Evolutionary conservation across 2,888 invertebrate species (phyloP).

Genomic region (Anagyrus pseudococci): DNA sequence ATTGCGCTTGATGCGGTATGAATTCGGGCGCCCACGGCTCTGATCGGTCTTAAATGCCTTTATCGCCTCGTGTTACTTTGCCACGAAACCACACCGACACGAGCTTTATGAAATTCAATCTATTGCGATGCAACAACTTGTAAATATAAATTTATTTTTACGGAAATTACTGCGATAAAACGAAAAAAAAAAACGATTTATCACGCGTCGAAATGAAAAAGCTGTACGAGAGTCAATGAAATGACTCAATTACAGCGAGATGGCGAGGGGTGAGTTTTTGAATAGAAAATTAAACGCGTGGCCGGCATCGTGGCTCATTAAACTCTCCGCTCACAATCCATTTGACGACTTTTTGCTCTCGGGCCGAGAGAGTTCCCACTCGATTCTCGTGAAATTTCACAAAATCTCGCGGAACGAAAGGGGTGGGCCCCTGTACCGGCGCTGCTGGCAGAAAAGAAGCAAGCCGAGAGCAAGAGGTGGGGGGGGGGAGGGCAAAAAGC

Average conservation of each 20-base stretch:
- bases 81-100: background rate
- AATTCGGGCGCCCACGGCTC: too few relatives aligned
- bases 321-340: conserved; percentile 1
- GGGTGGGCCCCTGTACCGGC: too few relatives aligned
- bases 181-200: background rate
- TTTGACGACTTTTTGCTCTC: background rate
- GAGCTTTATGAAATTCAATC: background rate
- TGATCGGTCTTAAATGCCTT: background rate
- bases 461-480: background rate
- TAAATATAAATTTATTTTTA: too few relatives aligned
- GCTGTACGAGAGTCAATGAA: background rate
- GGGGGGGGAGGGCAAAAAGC: background rate
- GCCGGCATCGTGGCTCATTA: background rate
- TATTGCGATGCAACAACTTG: too few relatives aligned
- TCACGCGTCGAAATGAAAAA: background rate
- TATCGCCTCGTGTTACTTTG: background rate
- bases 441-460: too few relatives aligned
- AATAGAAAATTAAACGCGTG: background rate
- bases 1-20: conserved; percentile 6
- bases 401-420: conserved; percentile 1
- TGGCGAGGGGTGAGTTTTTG: background rate
- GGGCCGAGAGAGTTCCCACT: conserved; percentile 1
- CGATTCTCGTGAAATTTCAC: conserved; percentile 2
- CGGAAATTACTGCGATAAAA: too few relatives aligned
- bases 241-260: background rate